Evolutionary conservation across 2,797 vertebrate genomes (phyloP), one percentile per base, ranked within the genome.

Genomic region (Trachops cirrhosus): DNA sequence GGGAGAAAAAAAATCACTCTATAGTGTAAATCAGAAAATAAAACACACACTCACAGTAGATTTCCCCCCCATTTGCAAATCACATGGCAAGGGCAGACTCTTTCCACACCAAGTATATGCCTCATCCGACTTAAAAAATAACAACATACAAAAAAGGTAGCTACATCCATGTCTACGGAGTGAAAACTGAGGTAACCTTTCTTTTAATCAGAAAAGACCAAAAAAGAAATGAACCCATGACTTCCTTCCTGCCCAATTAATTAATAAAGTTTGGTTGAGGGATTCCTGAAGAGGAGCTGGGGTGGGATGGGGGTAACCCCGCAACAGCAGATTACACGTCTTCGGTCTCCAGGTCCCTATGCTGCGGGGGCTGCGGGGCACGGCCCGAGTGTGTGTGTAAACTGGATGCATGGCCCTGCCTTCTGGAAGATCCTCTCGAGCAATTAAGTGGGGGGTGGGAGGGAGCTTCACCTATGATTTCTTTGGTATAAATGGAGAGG

Each of bases 21-120:
- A 99, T 99, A 99, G 99, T 99, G 99, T 99, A 99, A 99, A 99
- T 99, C 98, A 98, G 99, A 98, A 99, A 99, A 98, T 98, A 98
- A 98, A 99, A 98, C 99, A 98, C 99, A 99, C 98, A 98, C 99
- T 99, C 99, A 99, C 99, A 99, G 99, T 99, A 99, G 99, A 99
- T 99, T 98, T 98, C 98, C 99, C 98, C 98, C 98, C 98, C 98
- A 98, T 98, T 98, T 98, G 97, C 97, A 98, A 99, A 99, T 98
- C 99, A 99, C 99, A 98, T 97, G 98, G 98, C 98, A 98, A 98
- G 97, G 96, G 97, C 98, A 98, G 96, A 98, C 98, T 98, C 98
- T 98, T 98, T 98, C 98, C 98, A 98, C 98, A 98, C 98, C 98
- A 98, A 98, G 98, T 98, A 98, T 98, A 98, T 98, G 98, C 98